Evolutionary conservation across 1,140 invertebrate genomes (phyloP), one percentile per base, ranked within the genome.

Genomic region (Oncopodura yosiiana): DNA sequence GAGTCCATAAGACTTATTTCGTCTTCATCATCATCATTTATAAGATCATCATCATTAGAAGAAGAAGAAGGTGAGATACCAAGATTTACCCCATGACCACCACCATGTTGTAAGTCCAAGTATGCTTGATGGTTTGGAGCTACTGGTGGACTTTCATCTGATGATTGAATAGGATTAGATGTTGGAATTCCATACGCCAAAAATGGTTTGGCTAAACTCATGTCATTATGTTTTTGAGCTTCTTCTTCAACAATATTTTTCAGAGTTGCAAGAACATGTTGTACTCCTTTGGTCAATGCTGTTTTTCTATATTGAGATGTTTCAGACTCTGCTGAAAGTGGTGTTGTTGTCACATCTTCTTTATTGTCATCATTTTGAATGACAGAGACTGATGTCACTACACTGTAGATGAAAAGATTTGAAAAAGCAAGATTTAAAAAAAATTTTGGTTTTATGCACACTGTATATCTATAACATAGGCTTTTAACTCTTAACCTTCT

Each of bases 221-320:
- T 38, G 21, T 36, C 9, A 14, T 12, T 39, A 32, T 58, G 50
- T 36, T 58, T 55, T 24, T 54, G 39, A n/a, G 56, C 46, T 29
- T 62, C 52, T 27, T 59, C 43, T 30, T 58, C 56, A 2, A 62
- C 60, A 38, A 62, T 62, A n/a, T 34, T 36, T 37, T 62, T 62
- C 16, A 62, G 42, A 18, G 60, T 56, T 23, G 52, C 56, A 23
- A 62, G 55, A 8, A 62, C 60, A 19, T 36, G 45, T 5, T 49
- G n/a, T 32, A 62, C 51, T 14, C 56, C 60, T 39, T 9, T 3
- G 18, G 18, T 44, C 3, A n/a, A 21, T 2, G 11, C 4, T 18
- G 8, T 30, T 19, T 24, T 27, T 21, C 24, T 12, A 11, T 50
- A 14, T 19, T 49, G 30, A 5, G 4, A 29, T 34, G 12, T 9